phyloP scores from a whole-genome alignment of 2,888 invertebrate genomes.

The Melipona bicolor region DNA sequence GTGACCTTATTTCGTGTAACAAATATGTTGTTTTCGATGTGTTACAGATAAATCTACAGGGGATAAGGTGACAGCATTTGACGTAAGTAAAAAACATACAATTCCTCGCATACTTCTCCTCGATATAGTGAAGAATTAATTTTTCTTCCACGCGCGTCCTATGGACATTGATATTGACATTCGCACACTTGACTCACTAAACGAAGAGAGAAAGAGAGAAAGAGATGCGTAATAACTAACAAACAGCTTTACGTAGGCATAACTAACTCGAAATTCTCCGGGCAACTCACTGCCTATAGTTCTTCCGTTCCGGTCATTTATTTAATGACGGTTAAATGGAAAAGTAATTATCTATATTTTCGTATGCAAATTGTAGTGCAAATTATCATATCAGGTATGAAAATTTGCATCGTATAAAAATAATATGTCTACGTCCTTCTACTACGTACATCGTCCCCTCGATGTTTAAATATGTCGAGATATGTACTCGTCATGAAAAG shows the following conservation, averaged over 20 bases:
- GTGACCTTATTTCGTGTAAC: constrained; percentile 49
- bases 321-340: not conserved
- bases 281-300: constrained; percentile 1
- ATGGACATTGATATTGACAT: constrained; percentile 30
- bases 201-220: not conserved
- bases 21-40: constrained; percentile 49
- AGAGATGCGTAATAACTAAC: constrained; percentile 21
- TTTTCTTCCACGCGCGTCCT: not conserved
- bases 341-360: not conserved
- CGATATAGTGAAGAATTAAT: not conserved
- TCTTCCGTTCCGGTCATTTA: constrained; percentile 6
- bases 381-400: not conserved
- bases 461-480: no score
- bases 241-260: constrained; percentile 35
- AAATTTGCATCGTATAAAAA: not conserved
- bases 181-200: constrained; percentile 10
- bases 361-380: not conserved
- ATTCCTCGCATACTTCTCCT: not conserved
- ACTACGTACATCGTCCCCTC: not conserved
- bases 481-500: no score
- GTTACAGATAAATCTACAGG: constrained; percentile 87
- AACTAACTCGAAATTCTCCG: constrained; percentile 43
- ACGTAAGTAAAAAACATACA: constrained; percentile 86
- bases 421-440: not conserved
- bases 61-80: constrained; percentile 87